These are phyloP conservation scores for Hapalemur alaotrensis DNA, from an alignment of 2,797 vertebrate genomes.

Conservation along the genomic window DNA sequence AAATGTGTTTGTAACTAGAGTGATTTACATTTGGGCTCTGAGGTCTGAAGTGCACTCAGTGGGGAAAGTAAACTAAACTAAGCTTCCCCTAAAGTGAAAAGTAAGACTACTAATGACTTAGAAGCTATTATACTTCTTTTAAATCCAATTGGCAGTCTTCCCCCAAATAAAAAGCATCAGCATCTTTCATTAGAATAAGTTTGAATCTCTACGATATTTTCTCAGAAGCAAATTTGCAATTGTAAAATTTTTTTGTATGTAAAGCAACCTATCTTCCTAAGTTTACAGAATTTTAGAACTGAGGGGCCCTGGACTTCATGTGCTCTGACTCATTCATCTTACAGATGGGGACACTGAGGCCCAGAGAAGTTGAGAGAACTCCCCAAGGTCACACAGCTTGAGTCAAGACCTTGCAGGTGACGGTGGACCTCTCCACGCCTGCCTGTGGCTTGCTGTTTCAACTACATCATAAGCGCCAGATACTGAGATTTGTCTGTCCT, in stretches of 20 bases:
- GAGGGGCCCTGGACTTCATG: not conserved
- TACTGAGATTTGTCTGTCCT: not conserved
- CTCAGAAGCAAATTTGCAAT: not conserved
- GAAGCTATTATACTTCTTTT: conserved; percentile 19
- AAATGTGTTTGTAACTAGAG: conserved; percentile 38
- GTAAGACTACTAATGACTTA: conserved; percentile 1
- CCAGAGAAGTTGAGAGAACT: not conserved
- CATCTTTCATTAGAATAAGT: not conserved
- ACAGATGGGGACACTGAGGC: not conserved
- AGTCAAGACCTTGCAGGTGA: not conserved
- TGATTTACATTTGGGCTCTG: conserved; percentile 22
- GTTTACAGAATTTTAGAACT: not conserved
- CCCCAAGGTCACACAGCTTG: not conserved
- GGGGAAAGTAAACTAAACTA: not conserved
- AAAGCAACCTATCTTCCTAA: not conserved
- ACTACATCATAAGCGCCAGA: not conserved
- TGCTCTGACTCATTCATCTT: conserved; percentile 1
- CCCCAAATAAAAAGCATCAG: conserved; percentile 42
- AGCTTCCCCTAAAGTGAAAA: not conserved
- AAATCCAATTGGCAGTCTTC: conserved; percentile 43
- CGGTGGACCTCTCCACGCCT: not conserved
- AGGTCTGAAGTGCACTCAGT: not conserved
- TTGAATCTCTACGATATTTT: not conserved
- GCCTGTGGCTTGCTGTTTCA: not conserved
- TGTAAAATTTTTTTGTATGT: not conserved